Conservation (phyloP, 2,888 invertebrate species). For the Altica lythri region DNA sequence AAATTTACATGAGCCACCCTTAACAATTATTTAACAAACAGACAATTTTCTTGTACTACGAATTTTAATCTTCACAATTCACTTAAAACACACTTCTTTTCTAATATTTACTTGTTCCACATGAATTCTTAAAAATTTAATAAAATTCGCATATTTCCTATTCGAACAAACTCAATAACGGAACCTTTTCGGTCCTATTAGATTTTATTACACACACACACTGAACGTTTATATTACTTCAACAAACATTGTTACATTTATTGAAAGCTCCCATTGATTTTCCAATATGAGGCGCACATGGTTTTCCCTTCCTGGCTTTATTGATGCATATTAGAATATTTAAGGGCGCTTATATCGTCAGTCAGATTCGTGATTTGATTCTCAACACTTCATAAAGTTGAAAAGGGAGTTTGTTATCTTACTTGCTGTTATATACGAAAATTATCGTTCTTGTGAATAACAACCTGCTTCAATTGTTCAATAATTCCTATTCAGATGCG, state of each 20-base stretch:
- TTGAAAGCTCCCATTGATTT: slow-evolving; percentile 31
- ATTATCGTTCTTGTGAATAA: too few species aligned
- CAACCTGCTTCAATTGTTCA: too few species aligned
- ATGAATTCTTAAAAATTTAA: slow-evolving; percentile 50
- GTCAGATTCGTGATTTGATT: too few species aligned
- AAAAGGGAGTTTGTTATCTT: too few species aligned
- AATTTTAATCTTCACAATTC: slow-evolving; percentile 27
- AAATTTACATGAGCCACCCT: not conserved
- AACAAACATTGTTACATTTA: slow-evolving; percentile 38
- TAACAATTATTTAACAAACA: not conserved
- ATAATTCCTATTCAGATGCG: too few species aligned
- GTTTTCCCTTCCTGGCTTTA: slow-evolving; percentile 6
- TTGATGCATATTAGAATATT: slow-evolving; percentile 17
- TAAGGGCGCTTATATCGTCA: too few species aligned
- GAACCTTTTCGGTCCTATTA: slow-evolving; percentile 49
- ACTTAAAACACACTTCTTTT: slow-evolving; percentile 28
- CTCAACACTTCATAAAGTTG: too few species aligned
- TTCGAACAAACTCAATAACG: slow-evolving; percentile 48
- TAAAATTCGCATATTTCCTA: slow-evolving; percentile 49
- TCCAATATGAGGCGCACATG: slow-evolving; percentile 25
- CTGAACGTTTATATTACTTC: slow-evolving; percentile 45
- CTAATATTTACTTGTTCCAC: slow-evolving; percentile 45
- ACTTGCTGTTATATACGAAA: too few species aligned
- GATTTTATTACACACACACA: slow-evolving; percentile 45
- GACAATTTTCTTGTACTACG: slow-evolving; percentile 1